A percentile compares a stretch with the other conserved stretches of the same genome.
These are phyloP conservation scores for Elephas maximus DNA, from an alignment of 2,113 vertebrate species.

Conservation along the genomic window DNA sequence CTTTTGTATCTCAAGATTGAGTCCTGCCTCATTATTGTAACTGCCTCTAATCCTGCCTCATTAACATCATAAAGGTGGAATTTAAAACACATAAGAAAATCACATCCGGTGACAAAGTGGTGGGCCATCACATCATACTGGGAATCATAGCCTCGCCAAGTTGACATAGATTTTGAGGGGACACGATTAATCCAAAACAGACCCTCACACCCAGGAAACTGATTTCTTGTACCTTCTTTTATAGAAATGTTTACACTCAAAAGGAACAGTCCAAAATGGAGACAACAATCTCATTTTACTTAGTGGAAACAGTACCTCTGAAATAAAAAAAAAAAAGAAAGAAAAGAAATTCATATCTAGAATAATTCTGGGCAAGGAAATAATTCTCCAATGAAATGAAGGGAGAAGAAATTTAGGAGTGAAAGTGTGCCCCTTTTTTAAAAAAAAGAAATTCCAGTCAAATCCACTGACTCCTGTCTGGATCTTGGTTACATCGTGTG, in stretches of 20 bases:
- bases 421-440: background rate
- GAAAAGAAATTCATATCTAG: background rate
- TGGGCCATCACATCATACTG: no score
- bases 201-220: background rate
- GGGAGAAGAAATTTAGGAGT: background rate
- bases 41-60: no score
- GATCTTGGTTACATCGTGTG: background rate
- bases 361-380: constrained; percentile 14
- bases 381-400: background rate
- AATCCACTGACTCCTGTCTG: background rate
- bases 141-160: no score
- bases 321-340: background rate
- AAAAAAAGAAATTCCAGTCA: background rate
- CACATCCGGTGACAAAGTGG: no score
- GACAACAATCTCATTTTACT: background rate
- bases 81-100: no score
- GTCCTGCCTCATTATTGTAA: no score
- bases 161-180: no score
- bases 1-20: no score
- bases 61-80: no score
- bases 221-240: background rate
- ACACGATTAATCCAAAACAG: background rate
- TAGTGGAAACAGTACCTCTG: background rate
- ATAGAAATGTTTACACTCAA: background rate
- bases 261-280: background rate